Evolutionary conservation across 2,113 vertebrate genomes (phyloP), one percentile per base, ranked within the genome.

Genomic region (Rhinolophus sinicus): DNA sequence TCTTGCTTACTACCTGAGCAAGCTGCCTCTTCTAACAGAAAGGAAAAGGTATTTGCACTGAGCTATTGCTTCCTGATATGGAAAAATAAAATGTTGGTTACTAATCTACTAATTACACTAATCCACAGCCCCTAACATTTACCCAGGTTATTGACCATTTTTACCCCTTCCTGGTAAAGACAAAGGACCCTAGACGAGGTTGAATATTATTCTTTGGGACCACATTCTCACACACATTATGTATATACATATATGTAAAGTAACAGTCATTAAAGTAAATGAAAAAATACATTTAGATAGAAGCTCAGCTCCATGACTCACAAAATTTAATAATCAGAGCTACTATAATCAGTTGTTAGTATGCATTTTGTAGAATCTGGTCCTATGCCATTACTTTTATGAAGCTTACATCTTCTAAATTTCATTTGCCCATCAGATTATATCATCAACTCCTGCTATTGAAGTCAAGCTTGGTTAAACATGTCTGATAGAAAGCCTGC

Each of bases 401-500:
- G 4, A 94, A 47, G 89, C 64, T 67, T 78, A 38, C 28, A 4
- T 78, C 73, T 93, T 95, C 76, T 65, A 52, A 58, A 64, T 67
- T 93, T 90, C 85, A 90, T 0, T 56, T 87, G 54, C 18, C 47
- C 9, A 11, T 64, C 22, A 47, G 64, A 16, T n/a, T 73, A 6
- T 83, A 24, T 56, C 73, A 92, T 73, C 90, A 60, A 65, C n/a
- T n/a, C 33, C 60, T 73, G 47, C 19, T 78, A 28, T 40, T 81
- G n/a, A 92, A 76, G 60, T 83, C 80, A 94, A 77, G 47, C 67
- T 85, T 94, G 76, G 56, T 24, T 24, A 62, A 76, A 52, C 24
- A 65, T 21, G n/a, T 73, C 28, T 65, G n/a, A 47, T n/a, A 65
- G 54, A 85, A 90, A 81, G 2, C 47, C 35, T 67, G 85, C 65